Evolutionary conservation across 2,888 invertebrate species (phyloP).

Genomic region (Glyphotaelius pellucidus): DNA sequence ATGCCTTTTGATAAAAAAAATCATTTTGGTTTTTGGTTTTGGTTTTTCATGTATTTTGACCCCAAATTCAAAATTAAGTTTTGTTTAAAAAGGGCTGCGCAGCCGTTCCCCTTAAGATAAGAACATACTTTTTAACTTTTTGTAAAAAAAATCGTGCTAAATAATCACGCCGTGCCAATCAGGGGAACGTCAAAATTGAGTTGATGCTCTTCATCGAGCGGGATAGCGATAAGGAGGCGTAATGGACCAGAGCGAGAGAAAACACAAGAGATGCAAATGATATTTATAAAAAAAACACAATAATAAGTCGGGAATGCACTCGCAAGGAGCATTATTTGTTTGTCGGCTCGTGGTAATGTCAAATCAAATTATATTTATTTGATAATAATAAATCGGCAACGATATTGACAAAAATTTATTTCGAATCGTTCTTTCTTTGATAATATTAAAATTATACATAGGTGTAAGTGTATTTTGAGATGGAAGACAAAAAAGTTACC

Average conservation of each 20-base stretch:
- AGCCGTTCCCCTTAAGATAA: too few relatives aligned
- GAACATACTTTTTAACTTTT: not conserved
- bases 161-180: slow-evolving; percentile 30
- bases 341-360: slow-evolving; percentile 33
- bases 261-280: slow-evolving; percentile 23
- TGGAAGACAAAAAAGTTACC: too few relatives aligned
- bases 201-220: slow-evolving; percentile 27
- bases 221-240: slow-evolving; percentile 9
- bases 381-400: too few relatives aligned
- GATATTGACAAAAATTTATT: too few relatives aligned
- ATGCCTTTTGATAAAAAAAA: too few relatives aligned
- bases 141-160: slow-evolving; percentile 24
- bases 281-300: slow-evolving; percentile 46
- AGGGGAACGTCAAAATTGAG: not conserved
- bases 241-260: slow-evolving; percentile 17
- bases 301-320: slow-evolving; percentile 43
- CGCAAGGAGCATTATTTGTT: slow-evolving; percentile 57
- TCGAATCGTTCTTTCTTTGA: too few relatives aligned
- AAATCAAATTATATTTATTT: not conserved
- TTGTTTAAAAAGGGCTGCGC: too few relatives aligned
- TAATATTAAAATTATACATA: too few relatives aligned
- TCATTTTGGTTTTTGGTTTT: too few relatives aligned
- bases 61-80: too few relatives aligned
- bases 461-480: too few relatives aligned
- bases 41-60: too few relatives aligned